Conservation (phyloP, 2,113 vertebrate genomes). For the Todiramphus saurophagus region DNA sequence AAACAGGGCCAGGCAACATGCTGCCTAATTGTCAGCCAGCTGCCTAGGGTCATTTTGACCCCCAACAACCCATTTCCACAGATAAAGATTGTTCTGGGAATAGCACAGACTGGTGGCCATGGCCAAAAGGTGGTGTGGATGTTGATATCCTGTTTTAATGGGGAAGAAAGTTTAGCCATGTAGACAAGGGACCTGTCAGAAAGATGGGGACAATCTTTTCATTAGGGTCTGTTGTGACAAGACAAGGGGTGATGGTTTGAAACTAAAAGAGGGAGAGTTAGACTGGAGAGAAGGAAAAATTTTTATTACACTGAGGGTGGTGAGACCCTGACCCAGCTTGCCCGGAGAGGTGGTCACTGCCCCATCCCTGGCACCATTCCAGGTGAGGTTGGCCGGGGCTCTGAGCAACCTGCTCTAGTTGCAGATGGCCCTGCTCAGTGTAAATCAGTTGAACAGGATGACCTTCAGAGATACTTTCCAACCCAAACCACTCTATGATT, state of each 20-base stretch:
- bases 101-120: background rate
- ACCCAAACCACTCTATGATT: background rate
- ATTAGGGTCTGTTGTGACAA: background rate
- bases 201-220: background rate
- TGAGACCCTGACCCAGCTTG: background rate
- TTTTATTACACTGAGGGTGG: background rate
- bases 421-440: background rate
- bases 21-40: background rate
- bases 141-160: background rate
- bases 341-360: too few species aligned
- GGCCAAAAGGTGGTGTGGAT: background rate
- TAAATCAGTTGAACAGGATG: background rate
- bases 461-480: too few species aligned
- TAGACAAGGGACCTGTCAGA: background rate
- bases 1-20: background rate
- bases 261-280: background rate
- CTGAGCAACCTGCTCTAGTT: background rate
- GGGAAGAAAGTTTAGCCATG: background rate
- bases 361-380: background rate
- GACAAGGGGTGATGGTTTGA: background rate
- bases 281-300: background rate
- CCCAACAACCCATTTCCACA: background rate
- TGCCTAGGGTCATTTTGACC: background rate
- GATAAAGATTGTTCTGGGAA: background rate
- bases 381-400: background rate